Evolutionary conservation across 2,113 vertebrate genomes (phyloP), one percentile per base, ranked within the genome.

Genomic region (Syngnathus scovelli): DNA sequence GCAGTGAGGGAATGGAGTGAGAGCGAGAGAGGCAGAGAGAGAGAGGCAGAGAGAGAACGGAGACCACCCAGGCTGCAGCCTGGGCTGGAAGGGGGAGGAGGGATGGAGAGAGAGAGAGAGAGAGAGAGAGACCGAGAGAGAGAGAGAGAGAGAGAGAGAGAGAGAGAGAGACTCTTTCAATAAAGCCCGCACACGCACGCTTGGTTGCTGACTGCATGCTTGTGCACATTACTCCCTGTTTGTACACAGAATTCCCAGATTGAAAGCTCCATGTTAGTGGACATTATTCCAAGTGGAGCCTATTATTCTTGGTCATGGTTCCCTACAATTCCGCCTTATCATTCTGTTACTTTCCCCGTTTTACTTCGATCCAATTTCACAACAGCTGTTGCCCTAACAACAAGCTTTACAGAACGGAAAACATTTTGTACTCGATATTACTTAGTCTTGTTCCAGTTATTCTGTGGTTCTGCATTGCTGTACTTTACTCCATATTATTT

Each of bases 51-150:
- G 27, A 33, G 33, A 59, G 56, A 7, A 9, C 82, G 69, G 80
- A 85, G 91, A 93, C 92, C 91, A 92, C 92, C 92, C 89, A 92
- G 86, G 90, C 90, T 83, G 90, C 85, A 85, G 85, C 88, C 84
- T 87, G 85, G 68, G 84, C 85, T 87, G 88, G 76, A 80, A 78
- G 85, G 85, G 85, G 39, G 77, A 86, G 83, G 55, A 68, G 76
- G 41, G 78, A 66, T 33, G 68, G 62, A n/a, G 48, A 21, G 56
- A 74, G 56, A 60, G 55, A 21, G 46, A 41, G 79, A 74, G 62
- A 16, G 77, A 80, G 83, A 66, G 74, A 67, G 21, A 51, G 76
- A 56, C 59, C 43, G 23, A 48, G 46, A 63, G 6, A 38, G 19
- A n/a, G 61, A 51, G 49, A 55, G 71, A 64, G 78, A 78, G 65